Conservation (phyloP, 2,888 invertebrate genomes). For the Eristalinus aeneus region DNA sequence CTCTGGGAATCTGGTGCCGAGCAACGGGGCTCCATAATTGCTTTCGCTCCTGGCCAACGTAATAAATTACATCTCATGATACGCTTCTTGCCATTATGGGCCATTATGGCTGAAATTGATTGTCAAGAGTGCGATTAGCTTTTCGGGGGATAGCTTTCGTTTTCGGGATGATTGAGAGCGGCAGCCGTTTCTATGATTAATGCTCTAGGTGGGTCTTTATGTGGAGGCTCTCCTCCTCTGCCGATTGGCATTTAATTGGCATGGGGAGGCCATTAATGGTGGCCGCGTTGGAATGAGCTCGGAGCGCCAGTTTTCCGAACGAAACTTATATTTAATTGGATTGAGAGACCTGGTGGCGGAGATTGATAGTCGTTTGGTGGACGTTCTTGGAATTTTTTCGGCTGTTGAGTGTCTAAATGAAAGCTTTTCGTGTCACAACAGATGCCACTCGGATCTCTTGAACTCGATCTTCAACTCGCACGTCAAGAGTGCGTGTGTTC, state of each 20-base stretch:
- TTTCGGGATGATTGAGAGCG: slow-evolving; percentile 50
- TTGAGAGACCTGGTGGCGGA: neutral
- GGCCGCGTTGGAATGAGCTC: neutral
- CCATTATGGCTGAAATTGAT: slow-evolving; percentile 70
- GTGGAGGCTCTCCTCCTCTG: slow-evolving; percentile 13
- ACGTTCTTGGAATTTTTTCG: neutral
- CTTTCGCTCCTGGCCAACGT: slow-evolving; percentile 68
- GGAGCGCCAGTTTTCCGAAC: neutral
- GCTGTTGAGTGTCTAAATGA: too few species aligned
- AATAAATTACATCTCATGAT: slow-evolving; percentile 71
- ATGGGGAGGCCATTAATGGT: slow-evolving; percentile 17
- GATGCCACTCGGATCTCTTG: neutral
- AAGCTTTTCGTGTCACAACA: too few species aligned
- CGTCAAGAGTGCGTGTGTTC: neutral
- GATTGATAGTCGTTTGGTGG: neutral
- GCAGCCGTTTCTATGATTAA: slow-evolving; percentile 61
- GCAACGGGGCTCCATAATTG: slow-evolving; percentile 55
- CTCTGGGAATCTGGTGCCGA: slow-evolving; percentile 39
- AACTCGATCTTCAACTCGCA: neutral
- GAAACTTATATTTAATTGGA: slow-evolving; percentile 18
- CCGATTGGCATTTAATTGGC: slow-evolving; percentile 65
- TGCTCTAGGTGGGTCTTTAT: slow-evolving; percentile 45
- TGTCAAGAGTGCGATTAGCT: slow-evolving; percentile 70
- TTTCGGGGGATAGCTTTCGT: slow-evolving; percentile 30
- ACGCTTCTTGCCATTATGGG: slow-evolving; percentile 69